Percentiles rank a stretch among this genome's conserved stretches.
Conservation (phyloP, 2,113 vertebrate genomes). For the Myotis davidii region DNA sequence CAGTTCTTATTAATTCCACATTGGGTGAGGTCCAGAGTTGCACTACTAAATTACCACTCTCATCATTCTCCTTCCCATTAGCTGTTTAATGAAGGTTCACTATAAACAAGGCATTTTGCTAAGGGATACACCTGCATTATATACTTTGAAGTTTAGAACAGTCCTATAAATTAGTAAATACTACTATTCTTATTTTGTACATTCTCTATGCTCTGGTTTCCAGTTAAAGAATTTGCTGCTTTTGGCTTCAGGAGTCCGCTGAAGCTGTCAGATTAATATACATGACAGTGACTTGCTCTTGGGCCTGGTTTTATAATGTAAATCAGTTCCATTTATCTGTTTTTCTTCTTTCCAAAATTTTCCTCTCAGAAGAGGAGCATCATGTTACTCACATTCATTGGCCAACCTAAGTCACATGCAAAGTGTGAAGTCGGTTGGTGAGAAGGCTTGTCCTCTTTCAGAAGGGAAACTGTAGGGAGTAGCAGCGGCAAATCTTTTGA, state of each 20-base stretch:
- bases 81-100: neutral
- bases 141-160: neutral
- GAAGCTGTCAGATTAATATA: neutral
- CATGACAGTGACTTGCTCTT: neutral
- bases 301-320: neutral
- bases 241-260: neutral
- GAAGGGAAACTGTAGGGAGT: neutral
- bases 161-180: neutral
- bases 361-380: neutral
- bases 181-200: neutral
- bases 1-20: neutral
- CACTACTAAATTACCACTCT: neutral
- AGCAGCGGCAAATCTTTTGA: neutral
- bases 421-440: neutral
- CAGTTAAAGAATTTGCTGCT: neutral
- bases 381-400: neutral
- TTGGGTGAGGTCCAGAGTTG: neutral
- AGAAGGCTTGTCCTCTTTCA: neutral
- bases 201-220: neutral
- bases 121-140: neutral
- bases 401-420: neutral
- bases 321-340: neutral
- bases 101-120: neutral
- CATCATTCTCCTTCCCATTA: neutral
- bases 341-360: neutral